phyloP scores from a whole-genome alignment of 2,113 vertebrate genomes.

The Phyllostomus discolor region DNA sequence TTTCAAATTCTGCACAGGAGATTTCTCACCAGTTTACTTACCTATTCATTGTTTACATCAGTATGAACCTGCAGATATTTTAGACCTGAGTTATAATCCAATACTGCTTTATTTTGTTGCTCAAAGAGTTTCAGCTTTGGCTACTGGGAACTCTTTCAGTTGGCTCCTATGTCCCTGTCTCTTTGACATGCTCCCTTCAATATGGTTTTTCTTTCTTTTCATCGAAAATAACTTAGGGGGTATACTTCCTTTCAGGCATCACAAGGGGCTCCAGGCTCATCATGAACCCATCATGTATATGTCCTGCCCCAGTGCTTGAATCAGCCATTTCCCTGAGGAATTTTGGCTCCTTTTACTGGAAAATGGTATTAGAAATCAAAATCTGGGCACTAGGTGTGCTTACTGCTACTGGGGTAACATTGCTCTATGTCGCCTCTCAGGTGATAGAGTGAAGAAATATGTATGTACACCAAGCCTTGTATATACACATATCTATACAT shows the following conservation, averaged over 20 bases:
- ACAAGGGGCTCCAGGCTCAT: neutral
- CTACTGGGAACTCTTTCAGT: neutral
- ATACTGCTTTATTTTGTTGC: neutral
- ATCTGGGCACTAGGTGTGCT: neutral
- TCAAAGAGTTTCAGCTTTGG: neutral
- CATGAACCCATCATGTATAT: neutral
- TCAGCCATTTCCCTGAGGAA: neutral
- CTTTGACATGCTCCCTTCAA: neutral
- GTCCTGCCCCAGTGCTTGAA: neutral
- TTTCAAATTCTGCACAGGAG: neutral
- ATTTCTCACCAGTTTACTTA: neutral
- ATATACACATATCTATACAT: neutral
- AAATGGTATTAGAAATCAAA: neutral
- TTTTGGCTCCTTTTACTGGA: neutral
- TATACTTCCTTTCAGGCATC: neutral
- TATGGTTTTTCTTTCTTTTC: neutral
- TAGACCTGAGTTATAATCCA: neutral
- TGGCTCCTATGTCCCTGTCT: neutral
- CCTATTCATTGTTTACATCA: neutral
- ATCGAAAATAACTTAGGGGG: neutral
- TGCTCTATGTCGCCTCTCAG: neutral
- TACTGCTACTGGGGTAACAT: too few species aligned
- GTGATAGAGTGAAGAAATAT: neutral
- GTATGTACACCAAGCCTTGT: neutral
- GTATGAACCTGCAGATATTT: neutral